phyloP scores from a whole-genome alignment of 2,888 invertebrate species.

The Eulithis prunata region DNA sequence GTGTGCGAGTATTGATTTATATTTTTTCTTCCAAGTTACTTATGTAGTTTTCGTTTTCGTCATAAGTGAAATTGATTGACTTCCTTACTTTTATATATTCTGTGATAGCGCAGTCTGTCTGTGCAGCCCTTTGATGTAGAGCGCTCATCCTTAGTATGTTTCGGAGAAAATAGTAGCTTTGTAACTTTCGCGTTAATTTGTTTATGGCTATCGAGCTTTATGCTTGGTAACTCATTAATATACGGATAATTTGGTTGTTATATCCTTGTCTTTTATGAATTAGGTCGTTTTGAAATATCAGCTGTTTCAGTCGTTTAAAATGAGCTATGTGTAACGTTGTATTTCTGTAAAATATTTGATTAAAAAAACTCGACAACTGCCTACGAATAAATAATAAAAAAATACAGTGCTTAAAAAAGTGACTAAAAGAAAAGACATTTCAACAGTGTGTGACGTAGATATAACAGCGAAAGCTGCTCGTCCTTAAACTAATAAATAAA shows the following conservation, averaged over 20 bases:
- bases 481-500: no score
- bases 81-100: constrained; percentile 17
- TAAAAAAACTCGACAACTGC: no score
- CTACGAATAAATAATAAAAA: no score
- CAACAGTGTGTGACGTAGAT: no score
- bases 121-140: constrained; percentile 74
- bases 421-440: no score
- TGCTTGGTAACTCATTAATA: constrained; percentile 31
- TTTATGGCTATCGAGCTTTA: constrained; percentile 42
- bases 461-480: no score
- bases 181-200: constrained; percentile 40
- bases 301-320: not conserved
- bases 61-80: constrained; percentile 9
- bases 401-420: no score
- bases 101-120: no score
- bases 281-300: constrained; percentile 13
- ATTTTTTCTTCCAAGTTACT: no score
- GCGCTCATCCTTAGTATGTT: constrained; percentile 48
- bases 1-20: no score
- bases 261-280: constrained; percentile 21
- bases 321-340: no score
- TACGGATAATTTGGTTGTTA: constrained; percentile 12
- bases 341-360: no score
- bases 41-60: not conserved
- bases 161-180: constrained; percentile 53